Evolutionary conservation across 1,140 invertebrate species (phyloP).

Genomic region (Drosophila fuyamai): DNA sequence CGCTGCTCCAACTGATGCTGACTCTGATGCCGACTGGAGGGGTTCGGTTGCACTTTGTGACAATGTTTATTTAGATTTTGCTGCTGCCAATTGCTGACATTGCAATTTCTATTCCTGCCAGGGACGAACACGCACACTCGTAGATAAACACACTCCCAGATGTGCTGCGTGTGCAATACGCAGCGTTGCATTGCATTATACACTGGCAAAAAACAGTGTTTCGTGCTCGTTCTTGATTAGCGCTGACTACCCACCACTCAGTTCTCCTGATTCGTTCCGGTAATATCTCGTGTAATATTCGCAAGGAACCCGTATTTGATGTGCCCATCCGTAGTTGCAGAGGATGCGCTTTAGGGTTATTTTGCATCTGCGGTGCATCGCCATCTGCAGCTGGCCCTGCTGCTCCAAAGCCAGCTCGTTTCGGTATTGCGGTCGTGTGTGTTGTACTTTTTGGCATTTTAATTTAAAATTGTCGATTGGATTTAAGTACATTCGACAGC

Average conservation of each 20-base stretch:
- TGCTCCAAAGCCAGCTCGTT: constrained; percentile 30
- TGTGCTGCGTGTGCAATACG: constrained; percentile 72
- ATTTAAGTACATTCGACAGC: constrained; percentile 75
- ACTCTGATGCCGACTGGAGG: constrained; percentile 14
- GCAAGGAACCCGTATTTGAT: not conserved
- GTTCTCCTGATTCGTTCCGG: not conserved
- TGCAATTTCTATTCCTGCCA: constrained; percentile 81
- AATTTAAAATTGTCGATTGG: constrained; percentile 84
- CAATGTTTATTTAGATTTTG: constrained; percentile 84
- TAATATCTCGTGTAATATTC: not conserved
- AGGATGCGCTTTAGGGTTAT: not conserved
- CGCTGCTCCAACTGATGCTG: constrained; percentile 21
- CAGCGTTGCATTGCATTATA: constrained; percentile 76
- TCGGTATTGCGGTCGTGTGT: constrained; percentile 55
- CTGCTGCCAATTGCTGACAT: constrained; percentile 83
- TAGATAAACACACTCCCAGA: constrained; percentile 38
- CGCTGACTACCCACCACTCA: not conserved
- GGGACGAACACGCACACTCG: constrained; percentile 43
- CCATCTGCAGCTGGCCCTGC: constrained; percentile 11
- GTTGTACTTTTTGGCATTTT: constrained; percentile 80
- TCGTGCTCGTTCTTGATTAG: constrained; percentile 12
- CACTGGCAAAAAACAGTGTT: constrained; percentile 38
- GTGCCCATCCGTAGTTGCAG: not conserved
- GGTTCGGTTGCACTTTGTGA: constrained; percentile 78
- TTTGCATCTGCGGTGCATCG: constrained; percentile 17